Base-by-base conservation (phyloP, 1,140 invertebrate species). In the Parasteatoda tepidariorum region DNA sequence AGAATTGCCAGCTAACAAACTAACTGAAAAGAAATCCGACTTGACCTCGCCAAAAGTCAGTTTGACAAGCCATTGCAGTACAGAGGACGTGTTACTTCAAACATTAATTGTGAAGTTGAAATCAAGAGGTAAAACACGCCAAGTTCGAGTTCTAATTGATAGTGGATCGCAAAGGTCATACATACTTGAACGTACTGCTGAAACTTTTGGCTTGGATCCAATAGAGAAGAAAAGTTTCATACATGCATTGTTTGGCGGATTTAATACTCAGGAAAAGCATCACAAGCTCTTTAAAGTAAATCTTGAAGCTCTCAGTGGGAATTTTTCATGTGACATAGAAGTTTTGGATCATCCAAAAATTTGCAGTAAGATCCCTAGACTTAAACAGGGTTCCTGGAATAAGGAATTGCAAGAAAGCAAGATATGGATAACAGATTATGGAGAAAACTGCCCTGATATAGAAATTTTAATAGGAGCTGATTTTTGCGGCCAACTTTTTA, bases 201-300 rank as follows among this genome's bases (percentile, higher is more conserved):
- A 22, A 61, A 5, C 9, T 6, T 13, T 61, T 7, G 57, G 57
- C 9, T 61, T 13, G 5, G 5, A 13, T 11, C 22, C 57, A 24
- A 61, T 22, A 61, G 9, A 22, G 9, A 22, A 24, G 22, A 22
- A 61, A 22, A 61, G 9, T 18, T 6, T 61, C 9, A 11, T 22
- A 11, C 57, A 61, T 61, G 9, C 57, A 48, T 48, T 68, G 18
- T 68, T 68, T 24, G 66, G 66, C n/a, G 66, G 66, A 41, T n/a
- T n/a, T n/a, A 38, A 7, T 3, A 26, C n/a, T 26, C 31, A 6
- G 15, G 66, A 26, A n/a, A 33, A 38, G n/a, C n/a, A 3, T 38
- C 66, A 68, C 28, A 68, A 68, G n/a, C 18, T 22, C 13, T 68
- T 38, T 22, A 64, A 15, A 15, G 18, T 64, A 11, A 7, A 28